Evolutionary conservation across 2,888 invertebrate species (phyloP).

Genomic region (Aporophyla lueneburgensis): DNA sequence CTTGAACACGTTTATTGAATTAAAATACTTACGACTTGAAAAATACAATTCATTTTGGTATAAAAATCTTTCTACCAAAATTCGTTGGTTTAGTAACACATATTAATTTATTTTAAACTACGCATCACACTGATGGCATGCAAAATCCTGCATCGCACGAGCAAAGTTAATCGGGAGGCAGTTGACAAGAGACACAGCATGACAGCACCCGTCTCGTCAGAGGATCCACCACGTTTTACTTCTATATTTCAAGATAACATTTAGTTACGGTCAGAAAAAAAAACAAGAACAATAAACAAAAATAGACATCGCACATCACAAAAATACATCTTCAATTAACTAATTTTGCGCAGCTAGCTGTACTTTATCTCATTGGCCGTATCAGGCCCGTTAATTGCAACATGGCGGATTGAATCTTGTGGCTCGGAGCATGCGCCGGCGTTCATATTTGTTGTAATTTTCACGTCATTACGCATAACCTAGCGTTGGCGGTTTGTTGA

Average conservation of each 20-base stretch:
- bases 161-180: too few relatives aligned
- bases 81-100: not conserved
- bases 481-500: slow-evolving; percentile 79
- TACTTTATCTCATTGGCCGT: slow-evolving; percentile 64
- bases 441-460: slow-evolving; percentile 85
- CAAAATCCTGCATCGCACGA: too few relatives aligned
- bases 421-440: slow-evolving; percentile 72
- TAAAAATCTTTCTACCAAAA: not conserved
- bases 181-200: too few relatives aligned
- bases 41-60: not conserved
- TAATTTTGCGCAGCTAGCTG: slow-evolving; percentile 57
- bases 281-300: not conserved
- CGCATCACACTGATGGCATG: too few relatives aligned
- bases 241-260: not conserved
- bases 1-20: not conserved
- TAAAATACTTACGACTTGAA: not conserved
- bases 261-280: not conserved
- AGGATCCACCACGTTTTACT: too few relatives aligned
- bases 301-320: not conserved
- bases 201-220: too few relatives aligned
- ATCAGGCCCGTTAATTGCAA: slow-evolving; percentile 74
- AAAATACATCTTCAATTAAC: slow-evolving; percentile 58
- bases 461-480: slow-evolving; percentile 85
- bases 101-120: not conserved
- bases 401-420: slow-evolving; percentile 81